Evolutionary conservation across 2,113 vertebrate genomes (phyloP).

Genomic region (Dipodomys merriami): DNA sequence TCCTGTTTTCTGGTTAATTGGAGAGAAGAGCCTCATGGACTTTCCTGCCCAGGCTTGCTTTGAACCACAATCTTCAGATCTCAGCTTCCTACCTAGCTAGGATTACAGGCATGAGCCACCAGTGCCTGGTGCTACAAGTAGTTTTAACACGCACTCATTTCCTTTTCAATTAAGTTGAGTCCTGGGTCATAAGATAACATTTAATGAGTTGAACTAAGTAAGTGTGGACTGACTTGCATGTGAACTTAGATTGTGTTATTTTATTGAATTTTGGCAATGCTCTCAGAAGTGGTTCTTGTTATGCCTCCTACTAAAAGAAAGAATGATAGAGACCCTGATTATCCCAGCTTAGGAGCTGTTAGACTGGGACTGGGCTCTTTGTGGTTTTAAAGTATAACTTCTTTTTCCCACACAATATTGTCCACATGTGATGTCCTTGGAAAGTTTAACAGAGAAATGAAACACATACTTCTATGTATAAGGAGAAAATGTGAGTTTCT

Average conservation of each 20-base stretch:
- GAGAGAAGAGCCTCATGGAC: too few relatives aligned
- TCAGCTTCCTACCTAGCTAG: too few relatives aligned
- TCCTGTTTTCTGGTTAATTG: too few relatives aligned
- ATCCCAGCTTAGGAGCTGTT: not conserved
- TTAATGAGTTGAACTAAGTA: not conserved
- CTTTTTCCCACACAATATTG: not conserved
- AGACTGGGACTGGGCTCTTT: not conserved
- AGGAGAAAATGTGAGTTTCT: not conserved
- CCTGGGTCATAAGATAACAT: not conserved
- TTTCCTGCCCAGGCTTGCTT: too few relatives aligned
- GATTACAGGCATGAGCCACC: too few relatives aligned
- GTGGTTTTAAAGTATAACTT: not conserved
- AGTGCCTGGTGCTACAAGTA: too few relatives aligned
- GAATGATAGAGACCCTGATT: not conserved
- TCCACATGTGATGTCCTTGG: not conserved
- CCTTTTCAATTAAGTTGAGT: not conserved
- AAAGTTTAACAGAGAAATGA: conserved; percentile 24
- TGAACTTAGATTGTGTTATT: not conserved
- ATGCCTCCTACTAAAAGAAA: not conserved
- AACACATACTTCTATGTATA: not conserved
- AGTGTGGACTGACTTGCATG: not conserved
- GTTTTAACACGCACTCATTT: not conserved
- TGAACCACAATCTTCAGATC: too few relatives aligned
- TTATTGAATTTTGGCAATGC: not conserved
- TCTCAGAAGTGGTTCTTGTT: not conserved